These are phyloP conservation scores for Pseudomyrmex pallidus DNA, from an alignment of 1,140 invertebrate genomes.

Conservation along the genomic window DNA sequence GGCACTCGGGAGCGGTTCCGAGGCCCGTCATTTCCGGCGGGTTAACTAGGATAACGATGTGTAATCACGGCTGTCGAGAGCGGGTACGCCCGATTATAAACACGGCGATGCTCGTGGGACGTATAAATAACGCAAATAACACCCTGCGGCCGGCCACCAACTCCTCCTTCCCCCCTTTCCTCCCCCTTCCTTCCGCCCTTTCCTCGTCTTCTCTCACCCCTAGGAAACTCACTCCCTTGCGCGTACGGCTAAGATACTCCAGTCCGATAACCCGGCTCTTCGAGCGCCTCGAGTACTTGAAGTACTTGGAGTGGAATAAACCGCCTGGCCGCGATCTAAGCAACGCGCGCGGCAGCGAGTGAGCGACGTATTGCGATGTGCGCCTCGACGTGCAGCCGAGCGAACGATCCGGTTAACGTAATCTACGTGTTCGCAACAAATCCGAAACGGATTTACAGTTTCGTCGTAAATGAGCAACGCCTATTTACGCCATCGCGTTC, in stretches of 20 bases:
- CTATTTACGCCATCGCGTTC: neutral
- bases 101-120: constrained; percentile 79
- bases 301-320: constrained; percentile 31
- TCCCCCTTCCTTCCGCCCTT: neutral
- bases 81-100: constrained; percentile 79
- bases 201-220: neutral
- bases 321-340: neutral
- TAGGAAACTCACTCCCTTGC: constrained; percentile 16
- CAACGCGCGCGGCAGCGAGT: neutral
- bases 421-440: neutral
- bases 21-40: constrained; percentile 79
- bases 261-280: constrained; percentile 51
- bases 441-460: neutral
- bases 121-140: constrained; percentile 84
- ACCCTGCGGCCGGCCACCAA: constrained; percentile 64
- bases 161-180: neutral
- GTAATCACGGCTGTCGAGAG: constrained; percentile 79
- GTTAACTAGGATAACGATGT: constrained; percentile 82
- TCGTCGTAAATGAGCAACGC: neutral
- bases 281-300: constrained; percentile 15
- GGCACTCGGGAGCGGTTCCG: constrained; percentile 59
- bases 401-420: neutral
- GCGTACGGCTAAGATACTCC: constrained; percentile 44
- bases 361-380: constrained; percentile 24
- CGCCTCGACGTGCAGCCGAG: neutral